These are phyloP conservation scores for Drosophila sordidula DNA, from an alignment of 2,888 invertebrate genomes.

Conservation along the genomic window DNA sequence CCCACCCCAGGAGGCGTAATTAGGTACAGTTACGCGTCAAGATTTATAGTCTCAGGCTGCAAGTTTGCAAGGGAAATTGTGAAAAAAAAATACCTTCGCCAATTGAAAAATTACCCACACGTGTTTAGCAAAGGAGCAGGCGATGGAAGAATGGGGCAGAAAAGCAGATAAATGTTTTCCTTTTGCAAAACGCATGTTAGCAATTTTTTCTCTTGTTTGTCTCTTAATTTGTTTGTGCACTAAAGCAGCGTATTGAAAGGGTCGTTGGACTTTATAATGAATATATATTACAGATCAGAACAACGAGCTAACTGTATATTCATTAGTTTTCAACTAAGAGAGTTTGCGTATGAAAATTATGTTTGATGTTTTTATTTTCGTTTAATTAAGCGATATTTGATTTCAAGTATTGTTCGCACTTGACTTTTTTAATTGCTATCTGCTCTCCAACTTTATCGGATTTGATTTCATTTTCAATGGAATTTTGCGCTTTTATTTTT, in stretches of 20 bases:
- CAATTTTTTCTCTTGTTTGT: slow-evolving; percentile 20
- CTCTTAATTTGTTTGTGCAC: background rate
- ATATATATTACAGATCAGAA: background rate
- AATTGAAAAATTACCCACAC: slow-evolving; percentile 51
- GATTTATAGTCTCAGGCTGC: slow-evolving; percentile 37
- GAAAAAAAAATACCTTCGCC: slow-evolving; percentile 36
- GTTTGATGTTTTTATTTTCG: no score
- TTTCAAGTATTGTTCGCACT: no score
- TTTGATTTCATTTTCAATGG: no score
- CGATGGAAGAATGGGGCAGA: background rate
- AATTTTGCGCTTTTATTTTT: no score
- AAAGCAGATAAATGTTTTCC: slow-evolving; percentile 8
- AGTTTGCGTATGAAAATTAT: no score
- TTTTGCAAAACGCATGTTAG: slow-evolving; percentile 15
- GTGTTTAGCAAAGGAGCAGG: background rate
- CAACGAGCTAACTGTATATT: background rate
- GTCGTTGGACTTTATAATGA: background rate
- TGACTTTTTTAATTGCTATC: no score
- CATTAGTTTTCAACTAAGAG: no score
- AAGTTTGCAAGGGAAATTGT: background rate
- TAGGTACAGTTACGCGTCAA: slow-evolving; percentile 42
- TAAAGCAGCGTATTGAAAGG: background rate
- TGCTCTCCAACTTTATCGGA: no score
- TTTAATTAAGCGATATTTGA: no score
- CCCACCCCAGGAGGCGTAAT: slow-evolving; percentile 20